Percentiles rank a stretch among this genome's conserved stretches.
These are phyloP conservation scores for Ormyrus rosae DNA, from an alignment of 2,888 invertebrate genomes.

Conservation along the genomic window DNA sequence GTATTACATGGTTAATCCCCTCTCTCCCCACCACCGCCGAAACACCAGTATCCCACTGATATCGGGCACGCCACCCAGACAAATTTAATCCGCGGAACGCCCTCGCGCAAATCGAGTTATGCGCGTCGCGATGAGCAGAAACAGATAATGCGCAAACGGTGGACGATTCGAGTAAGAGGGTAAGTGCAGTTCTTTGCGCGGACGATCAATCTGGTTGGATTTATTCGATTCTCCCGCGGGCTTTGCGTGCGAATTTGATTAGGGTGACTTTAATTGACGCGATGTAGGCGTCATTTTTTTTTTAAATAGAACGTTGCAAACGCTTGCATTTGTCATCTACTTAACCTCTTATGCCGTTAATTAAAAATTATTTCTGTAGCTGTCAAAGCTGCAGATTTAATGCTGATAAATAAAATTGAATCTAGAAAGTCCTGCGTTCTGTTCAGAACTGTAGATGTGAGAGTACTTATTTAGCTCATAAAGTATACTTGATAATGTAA, in stretches of 20 bases:
- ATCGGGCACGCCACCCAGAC: conserved; percentile 30
- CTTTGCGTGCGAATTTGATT: background rate
- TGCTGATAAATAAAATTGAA: too few species aligned
- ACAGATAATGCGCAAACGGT: background rate
- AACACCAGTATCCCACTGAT: conserved; percentile 31
- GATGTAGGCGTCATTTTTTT: background rate
- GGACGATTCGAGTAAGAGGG: conserved; percentile 3
- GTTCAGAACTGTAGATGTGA: too few species aligned
- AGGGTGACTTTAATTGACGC: background rate
- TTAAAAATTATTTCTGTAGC: background rate
- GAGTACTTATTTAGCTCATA: too few species aligned
- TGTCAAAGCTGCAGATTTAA: too few species aligned
- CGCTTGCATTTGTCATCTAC: background rate
- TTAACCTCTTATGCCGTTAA: background rate
- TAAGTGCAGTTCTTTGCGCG: background rate
- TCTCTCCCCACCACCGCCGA: background rate
- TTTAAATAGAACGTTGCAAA: background rate
- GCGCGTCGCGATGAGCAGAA: conserved; percentile 1
- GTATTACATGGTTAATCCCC: conserved; percentile 48
- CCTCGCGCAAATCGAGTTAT: conserved; percentile 17
- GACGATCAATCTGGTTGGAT: too few species aligned
- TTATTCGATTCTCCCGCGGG: background rate
- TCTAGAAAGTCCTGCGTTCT: too few species aligned
- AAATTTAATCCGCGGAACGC: conserved; percentile 46
- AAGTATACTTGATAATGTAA: too few species aligned